Percentiles rank a stretch among this genome's conserved stretches.
Conservation (phyloP, 2,797 vertebrate species). For the Sardinella longiceps region DNA sequence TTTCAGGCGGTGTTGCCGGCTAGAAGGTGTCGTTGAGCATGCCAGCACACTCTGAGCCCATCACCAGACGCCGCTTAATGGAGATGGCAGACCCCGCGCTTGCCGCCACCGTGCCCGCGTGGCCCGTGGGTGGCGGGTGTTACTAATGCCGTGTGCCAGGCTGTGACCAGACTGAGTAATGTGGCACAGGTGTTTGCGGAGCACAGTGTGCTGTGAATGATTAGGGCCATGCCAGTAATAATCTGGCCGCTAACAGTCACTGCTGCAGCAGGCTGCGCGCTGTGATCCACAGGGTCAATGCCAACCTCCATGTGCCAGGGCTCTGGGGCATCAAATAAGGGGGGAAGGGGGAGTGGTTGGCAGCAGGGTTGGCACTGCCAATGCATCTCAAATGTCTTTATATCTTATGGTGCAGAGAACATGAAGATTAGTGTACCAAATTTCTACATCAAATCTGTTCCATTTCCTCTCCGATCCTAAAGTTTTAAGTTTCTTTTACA, state of each 20-base stretch:
- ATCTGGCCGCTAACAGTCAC: conserved; percentile 23
- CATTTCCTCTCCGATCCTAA: neutral
- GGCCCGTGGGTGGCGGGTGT: conserved; percentile 23
- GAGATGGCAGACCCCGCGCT: neutral
- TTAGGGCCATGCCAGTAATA: conserved; percentile 18
- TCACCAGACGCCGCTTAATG: conserved; percentile 10
- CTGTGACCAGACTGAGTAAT: conserved; percentile 26
- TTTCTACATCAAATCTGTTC: neutral
- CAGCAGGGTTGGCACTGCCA: neutral
- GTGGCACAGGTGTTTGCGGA: conserved; percentile 29
- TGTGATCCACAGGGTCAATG: conserved; percentile 23
- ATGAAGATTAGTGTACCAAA: neutral
- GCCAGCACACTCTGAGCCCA: neutral
- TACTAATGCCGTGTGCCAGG: conserved; percentile 21
- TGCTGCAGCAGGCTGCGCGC: neutral
- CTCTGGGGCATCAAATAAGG: neutral
- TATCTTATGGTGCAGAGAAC: neutral
- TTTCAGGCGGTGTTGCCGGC: too few species aligned
- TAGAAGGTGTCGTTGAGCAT: too few species aligned
- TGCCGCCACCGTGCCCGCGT: neutral
- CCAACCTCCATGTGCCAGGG: neutral
- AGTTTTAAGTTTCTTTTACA: neutral
- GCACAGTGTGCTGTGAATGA: conserved; percentile 28
- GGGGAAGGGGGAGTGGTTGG: neutral
- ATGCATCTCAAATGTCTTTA: neutral